Base-by-base conservation (phyloP, 1,140 invertebrate genomes). In the Anastrepha ludens region DNA sequence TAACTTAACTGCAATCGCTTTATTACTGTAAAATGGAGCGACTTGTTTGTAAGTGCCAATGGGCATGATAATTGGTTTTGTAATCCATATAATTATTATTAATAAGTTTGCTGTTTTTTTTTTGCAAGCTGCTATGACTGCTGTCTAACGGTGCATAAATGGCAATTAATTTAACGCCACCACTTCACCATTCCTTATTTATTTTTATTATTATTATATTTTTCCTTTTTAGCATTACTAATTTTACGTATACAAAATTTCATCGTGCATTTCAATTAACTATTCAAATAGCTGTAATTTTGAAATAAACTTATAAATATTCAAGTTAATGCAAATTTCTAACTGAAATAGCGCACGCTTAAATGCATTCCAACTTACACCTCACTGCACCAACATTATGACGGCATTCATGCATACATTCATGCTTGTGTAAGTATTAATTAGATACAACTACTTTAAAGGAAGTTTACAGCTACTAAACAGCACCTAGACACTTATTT, bases 11-110 rank as follows among this genome's bases (percentile, higher is more conserved):
- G n/a, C 9, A 62, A 62, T 17, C 60, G 15, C 60, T 62, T 62
- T 5, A 62, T 17, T 5, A 62, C 60, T 11, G 17, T 62, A 62
- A 5, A 62, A 13, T 17, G 17, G 0, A 65, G 39, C 67, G 47
- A 74, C 15, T 74, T 44, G 70, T 74, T 74, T 74, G 11, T 47
- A 47, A 74, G 70, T 74, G 70, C 13, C 44, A 29, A 74, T 74
- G 47, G 47, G 70, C 41, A 41, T 47, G 44, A 17, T 47, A 74
- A 74, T 74, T 74, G 70, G 29, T 74, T 44, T 74, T 74, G 41
- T 74, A 74, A 74, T 55, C 74, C 55, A 81, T 81, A 55, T 20
- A n/a, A 81, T 81, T 81, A 81, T 81, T 9, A 55, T 50, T 81
- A 81, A 81, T 50, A 50, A 81, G 17, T 50, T n/a, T 41, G 29